Evolutionary conservation across 2,113 vertebrate species (phyloP), one percentile per base, ranked within the genome.

Genomic region (Neogobius melanostomus): DNA sequence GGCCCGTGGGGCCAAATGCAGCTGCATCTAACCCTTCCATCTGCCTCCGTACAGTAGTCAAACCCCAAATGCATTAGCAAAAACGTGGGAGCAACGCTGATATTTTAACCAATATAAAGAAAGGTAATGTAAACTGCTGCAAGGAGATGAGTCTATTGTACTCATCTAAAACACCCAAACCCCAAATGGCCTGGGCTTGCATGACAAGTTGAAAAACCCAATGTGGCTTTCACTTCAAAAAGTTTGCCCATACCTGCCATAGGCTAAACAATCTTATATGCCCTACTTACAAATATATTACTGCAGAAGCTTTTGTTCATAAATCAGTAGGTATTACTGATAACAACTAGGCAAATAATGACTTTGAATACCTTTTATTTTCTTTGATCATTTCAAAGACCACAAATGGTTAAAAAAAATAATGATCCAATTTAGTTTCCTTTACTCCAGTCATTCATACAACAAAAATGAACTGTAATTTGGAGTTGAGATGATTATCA

Each of bases 241-340:
- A 36, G 28, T 36, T 36, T 36, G 28, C 28, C 28, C 28, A 36
- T 36, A 36, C 28, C 28, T 36, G 28, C 28, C 28, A 36, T 53
- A 53, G 8, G 28, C 10, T 56, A 11, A 56, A 11, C 53, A 21
- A 15, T 28, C 53, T 56, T 28, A 28, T 56, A 2, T 56, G 28
- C 21, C 53, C 21, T 6, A 5, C 6, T 0, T 17, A 75, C 69
- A 7, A 21, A n/a, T 45, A 46, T 79, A 76, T 53, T 51, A 64
- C 36, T 72, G 15, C 36, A 60, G 62, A 21, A 28, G 8, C 4
- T 7, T 74, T 66, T 71, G 42, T 68, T 66, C 64, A 16, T 17
- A 65, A 21, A 74, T 60, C 42, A 77, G 11, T 63, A 69, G 45
- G 45, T n/a, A 7, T 87, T 84, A 84, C 15, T 73, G 64, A 73